Base-by-base conservation (phyloP, 2,888 invertebrate species). In the Acanthosepion lycidas region DNA sequence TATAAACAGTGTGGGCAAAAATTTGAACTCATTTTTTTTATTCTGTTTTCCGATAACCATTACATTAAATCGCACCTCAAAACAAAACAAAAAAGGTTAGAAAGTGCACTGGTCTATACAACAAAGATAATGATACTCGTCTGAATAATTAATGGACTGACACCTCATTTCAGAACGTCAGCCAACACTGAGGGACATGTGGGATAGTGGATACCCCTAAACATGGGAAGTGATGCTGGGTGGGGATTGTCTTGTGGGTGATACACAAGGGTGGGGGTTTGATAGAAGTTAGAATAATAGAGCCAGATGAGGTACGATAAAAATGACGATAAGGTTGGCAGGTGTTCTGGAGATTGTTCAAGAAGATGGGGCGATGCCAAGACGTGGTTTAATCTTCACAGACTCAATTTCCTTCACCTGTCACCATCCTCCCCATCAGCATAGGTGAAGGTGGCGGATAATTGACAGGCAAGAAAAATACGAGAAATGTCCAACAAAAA, bases 381-480 rank as follows among this genome's bases (percentile, higher is more conserved):
- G 78, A 18, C 4, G 78, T n/a, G 78, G n/a, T 15, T 78, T 78
- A 78, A 78, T 78, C 78, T 78, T 15, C n/a, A 15, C n/a, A n/a
- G n/a, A 78, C 33, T 78, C n/a, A 9, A 78, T 78, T n/a, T n/a
- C n/a, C n/a, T 78, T 78, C 78, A n/a, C n/a, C n/a, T 78, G 78
- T 78, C n/a, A 78, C n/a, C n/a, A 8, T 78, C 23, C n/a, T n/a
- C 12, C n/a, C 6, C 78, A 2, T 15, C 78, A 2, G 23, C 64
- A 0, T 1, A 1, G n/a, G n/a, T 78, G n/a, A 15, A 12, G 20
- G 78, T 15, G n/a, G 5, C 1, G 78, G 78, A 78, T 78, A 33
- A 78, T 78, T n/a, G n/a, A 78, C 12, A n/a, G n/a, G 78, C n/a
- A 78, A 78, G n/a, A 78, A n/a, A 78, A 78, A 78, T 78, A 78